A percentile compares a stretch with the other conserved stretches of the same genome.
These are phyloP conservation scores for Drosophila biarmipes DNA, from an alignment of 1,140 invertebrate genomes.

Conservation along the genomic window DNA sequence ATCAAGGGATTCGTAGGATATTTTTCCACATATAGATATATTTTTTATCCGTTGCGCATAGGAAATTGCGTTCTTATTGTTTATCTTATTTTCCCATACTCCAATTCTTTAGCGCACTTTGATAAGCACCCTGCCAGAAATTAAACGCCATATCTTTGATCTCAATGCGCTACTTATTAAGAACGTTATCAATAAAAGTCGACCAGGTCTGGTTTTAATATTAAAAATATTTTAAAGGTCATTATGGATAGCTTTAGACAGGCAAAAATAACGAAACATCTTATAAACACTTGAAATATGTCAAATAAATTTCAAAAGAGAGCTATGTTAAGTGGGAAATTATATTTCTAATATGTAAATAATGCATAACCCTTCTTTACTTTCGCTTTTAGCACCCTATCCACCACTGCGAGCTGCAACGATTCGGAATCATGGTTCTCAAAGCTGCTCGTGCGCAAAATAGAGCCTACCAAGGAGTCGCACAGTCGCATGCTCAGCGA, in stretches of 20 bases:
- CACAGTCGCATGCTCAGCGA: slow-evolving; percentile 97
- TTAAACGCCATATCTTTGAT: background rate
- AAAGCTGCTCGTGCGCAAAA: slow-evolving; percentile 94
- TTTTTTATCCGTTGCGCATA: too few relatives aligned
- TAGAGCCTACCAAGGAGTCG: slow-evolving; percentile 97
- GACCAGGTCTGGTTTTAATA: background rate
- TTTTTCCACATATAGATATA: too few relatives aligned
- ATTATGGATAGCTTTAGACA: too few relatives aligned
- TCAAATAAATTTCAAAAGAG: background rate
- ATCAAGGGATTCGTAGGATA: too few relatives aligned
- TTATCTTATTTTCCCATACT: background rate
- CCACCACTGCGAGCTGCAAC: slow-evolving; percentile 58
- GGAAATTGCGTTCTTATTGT: background rate
- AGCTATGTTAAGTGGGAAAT: background rate
- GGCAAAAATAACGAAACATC: too few relatives aligned
- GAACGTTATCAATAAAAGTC: background rate
- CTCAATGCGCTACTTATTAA: background rate
- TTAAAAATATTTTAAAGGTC: too few relatives aligned
- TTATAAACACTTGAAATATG: too few relatives aligned
- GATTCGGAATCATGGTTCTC: slow-evolving; percentile 92
- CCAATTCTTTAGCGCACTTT: background rate
- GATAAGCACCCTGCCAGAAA: background rate
- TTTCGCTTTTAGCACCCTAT: slow-evolving; percentile 39
- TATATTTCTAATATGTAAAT: background rate
- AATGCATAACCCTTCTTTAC: background rate